phyloP scores from a whole-genome alignment of 2,888 invertebrate species.

The Zygaena filipendulae region DNA sequence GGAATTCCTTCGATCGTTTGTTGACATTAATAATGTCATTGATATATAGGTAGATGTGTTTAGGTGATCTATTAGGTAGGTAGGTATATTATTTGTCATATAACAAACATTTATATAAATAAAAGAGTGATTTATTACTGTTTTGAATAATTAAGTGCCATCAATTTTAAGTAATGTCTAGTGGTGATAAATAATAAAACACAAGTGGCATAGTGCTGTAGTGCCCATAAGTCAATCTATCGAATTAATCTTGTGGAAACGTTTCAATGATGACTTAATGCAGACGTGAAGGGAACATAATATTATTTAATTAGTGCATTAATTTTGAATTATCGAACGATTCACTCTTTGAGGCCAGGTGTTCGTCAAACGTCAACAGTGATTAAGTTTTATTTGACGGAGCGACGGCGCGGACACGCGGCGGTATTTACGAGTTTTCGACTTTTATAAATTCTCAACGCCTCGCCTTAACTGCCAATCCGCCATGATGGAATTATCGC shows the following conservation, averaged over 20 bases:
- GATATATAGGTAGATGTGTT: too few relatives aligned
- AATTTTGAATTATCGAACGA: slow-evolving; percentile 60
- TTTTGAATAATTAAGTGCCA: slow-evolving; percentile 66
- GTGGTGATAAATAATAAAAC: slow-evolving; percentile 51
- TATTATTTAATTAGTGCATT: slow-evolving; percentile 65
- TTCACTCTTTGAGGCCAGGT: slow-evolving; percentile 42
- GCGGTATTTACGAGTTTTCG: slow-evolving; percentile 54
- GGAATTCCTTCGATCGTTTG: too few relatives aligned
- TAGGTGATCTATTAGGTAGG: too few relatives aligned
- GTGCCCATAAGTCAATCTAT: slow-evolving; percentile 58
- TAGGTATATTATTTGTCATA: too few relatives aligned
- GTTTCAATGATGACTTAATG: slow-evolving; percentile 57
- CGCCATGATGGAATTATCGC: slow-evolving; percentile 48
- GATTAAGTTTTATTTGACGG: slow-evolving; percentile 58
- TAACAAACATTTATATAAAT: too few relatives aligned
- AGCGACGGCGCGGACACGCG: slow-evolving; percentile 27
- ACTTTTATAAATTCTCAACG: slow-evolving; percentile 59
- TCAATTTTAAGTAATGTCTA: slow-evolving; percentile 64
- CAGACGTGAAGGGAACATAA: slow-evolving; percentile 47
- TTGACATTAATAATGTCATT: too few relatives aligned
- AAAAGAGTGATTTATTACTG: slow-evolving; percentile 57
- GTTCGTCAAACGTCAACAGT: slow-evolving; percentile 63
- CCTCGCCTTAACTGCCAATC: slow-evolving; percentile 56
- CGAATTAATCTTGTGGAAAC: slow-evolving; percentile 53
- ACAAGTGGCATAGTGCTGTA: slow-evolving; percentile 40